Evolutionary conservation across 2,113 vertebrate species (phyloP).

Genomic region (Elanus axillaris): DNA sequence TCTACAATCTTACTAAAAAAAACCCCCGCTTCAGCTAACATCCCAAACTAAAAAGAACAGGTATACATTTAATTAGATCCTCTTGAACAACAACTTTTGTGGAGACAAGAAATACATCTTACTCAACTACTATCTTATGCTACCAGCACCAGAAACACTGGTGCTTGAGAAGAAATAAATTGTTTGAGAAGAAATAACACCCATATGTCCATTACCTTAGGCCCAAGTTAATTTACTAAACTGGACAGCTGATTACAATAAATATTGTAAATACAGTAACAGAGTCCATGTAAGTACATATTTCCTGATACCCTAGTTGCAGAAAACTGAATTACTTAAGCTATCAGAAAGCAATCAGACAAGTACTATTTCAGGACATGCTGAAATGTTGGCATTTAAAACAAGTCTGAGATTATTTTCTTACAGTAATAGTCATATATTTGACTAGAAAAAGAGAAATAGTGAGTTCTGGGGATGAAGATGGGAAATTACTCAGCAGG

Average conservation of each 20-base stretch:
- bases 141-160: background rate
- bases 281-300: background rate
- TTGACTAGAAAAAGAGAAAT: background rate
- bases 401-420: background rate
- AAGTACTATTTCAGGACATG: background rate
- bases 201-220: background rate
- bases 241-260: background rate
- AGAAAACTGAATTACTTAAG: background rate
- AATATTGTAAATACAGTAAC: background rate
- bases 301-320: background rate
- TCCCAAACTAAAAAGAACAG: background rate
- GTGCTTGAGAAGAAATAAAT: background rate
- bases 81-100: background rate
- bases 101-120: background rate
- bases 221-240: background rate
- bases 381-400: background rate
- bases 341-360: background rate
- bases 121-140: background rate
- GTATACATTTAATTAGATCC: background rate
- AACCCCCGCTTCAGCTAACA: background rate
- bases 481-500: background rate
- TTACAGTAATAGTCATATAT: background rate
- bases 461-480: background rate
- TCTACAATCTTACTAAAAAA: background rate
- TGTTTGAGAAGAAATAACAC: background rate